phyloP scores from a whole-genome alignment of 2,113 vertebrate genomes.

The Ceyx melanurus region DNA sequence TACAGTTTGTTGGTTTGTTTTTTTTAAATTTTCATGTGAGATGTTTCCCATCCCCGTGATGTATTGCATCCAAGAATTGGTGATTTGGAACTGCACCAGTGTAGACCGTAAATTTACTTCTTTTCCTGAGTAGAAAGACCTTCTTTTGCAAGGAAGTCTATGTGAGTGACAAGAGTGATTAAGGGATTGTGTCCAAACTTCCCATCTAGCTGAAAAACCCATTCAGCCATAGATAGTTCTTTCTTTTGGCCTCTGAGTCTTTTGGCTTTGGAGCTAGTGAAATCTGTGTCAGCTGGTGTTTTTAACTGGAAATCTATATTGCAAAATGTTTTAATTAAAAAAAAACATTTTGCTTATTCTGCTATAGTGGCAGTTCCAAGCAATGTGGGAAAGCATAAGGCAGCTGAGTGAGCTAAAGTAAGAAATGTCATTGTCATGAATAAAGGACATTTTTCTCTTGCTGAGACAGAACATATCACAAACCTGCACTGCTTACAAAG shows the following conservation, averaged over 20 bases:
- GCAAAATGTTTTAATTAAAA: neutral
- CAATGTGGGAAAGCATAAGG: neutral
- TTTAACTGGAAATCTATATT: neutral
- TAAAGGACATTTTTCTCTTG: neutral
- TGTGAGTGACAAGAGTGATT: neutral
- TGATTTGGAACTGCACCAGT: neutral
- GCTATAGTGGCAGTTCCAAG: neutral
- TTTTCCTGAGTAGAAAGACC: neutral
- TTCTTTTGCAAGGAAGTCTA: neutral
- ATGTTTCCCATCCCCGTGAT: neutral
- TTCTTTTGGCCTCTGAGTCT: neutral
- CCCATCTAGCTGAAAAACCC: neutral
- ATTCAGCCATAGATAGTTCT: rapidly evolving
- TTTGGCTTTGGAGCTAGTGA: rapidly evolving
- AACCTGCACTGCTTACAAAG: neutral
- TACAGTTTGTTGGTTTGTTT: neutral
- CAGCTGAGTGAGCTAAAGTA: neutral
- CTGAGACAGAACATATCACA: rapidly evolving
- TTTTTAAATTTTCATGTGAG: neutral
- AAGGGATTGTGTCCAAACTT: neutral
- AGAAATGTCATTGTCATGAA: neutral
- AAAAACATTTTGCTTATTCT: neutral
- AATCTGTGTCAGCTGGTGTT: neutral
- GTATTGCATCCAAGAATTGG: neutral
- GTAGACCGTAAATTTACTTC: neutral